These are phyloP conservation scores for Saccopteryx leptura DNA, from an alignment of 2,113 vertebrate genomes.

Conservation along the genomic window DNA sequence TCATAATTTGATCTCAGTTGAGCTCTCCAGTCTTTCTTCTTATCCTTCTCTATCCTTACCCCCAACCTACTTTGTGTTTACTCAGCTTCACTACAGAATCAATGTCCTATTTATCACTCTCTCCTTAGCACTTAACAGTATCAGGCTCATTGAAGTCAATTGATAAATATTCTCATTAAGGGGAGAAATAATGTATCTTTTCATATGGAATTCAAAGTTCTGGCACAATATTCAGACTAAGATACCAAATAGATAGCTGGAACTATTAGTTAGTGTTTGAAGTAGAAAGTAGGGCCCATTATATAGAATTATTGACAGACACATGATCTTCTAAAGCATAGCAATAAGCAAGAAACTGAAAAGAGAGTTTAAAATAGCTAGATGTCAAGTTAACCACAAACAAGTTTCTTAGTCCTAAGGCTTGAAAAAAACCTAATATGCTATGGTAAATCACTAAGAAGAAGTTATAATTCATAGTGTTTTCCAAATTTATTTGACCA, in stretches of 20 bases:
- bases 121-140: not conserved
- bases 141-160: not conserved
- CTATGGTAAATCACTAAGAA: not conserved
- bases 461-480: not conserved
- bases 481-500: not conserved
- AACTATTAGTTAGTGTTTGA: not conserved
- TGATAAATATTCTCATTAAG: not conserved
- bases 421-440: not conserved
- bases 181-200: not conserved
- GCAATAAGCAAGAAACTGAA: not conserved
- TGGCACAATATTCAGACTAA: not conserved
- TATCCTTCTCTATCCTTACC: not conserved
- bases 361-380: not conserved
- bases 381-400: slow-evolving; percentile 12
- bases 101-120: not conserved
- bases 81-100: not conserved
- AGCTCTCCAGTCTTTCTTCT: not conserved
- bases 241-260: not conserved
- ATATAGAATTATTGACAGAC: not conserved
- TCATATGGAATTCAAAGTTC: slow-evolving; percentile 4
- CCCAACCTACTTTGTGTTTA: not conserved
- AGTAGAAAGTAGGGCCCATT: not conserved
- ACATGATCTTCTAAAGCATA: not conserved
- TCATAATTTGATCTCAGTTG: not conserved
- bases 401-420: not conserved